Conservation (phyloP, 2,797 vertebrate species). For the Erithacus rubecula region DNA sequence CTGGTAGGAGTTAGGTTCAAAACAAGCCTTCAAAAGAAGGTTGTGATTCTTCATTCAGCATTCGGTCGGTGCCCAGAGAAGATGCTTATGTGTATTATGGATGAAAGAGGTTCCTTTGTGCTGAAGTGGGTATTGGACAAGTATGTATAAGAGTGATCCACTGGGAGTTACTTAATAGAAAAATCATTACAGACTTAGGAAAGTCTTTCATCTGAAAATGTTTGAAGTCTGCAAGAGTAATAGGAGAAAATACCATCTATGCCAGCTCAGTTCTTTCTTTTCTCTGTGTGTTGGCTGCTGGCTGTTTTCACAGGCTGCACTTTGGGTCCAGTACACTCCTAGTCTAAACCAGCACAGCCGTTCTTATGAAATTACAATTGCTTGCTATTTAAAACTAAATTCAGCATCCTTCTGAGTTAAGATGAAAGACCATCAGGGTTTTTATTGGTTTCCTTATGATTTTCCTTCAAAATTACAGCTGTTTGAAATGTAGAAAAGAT, state of each 20-base stretch:
- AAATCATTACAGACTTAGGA: not conserved
- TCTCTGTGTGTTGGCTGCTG: not conserved
- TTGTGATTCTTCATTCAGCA: not conserved
- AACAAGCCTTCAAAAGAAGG: not conserved
- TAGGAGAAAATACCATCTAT: not conserved
- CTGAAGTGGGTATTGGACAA: not conserved
- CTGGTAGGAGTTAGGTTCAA: not conserved
- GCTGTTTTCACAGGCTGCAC: not conserved
- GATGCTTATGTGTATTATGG: not conserved
- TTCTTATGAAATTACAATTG: not conserved
- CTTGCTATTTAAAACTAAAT: not conserved
- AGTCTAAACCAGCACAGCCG: not conserved
- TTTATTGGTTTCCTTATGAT: not conserved
- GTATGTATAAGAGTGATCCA: not conserved
- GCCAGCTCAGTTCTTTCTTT: not conserved
- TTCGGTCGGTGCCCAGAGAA: not conserved
- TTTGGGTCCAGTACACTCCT: not conserved
- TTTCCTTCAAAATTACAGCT: not conserved
- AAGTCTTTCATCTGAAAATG: not conserved
- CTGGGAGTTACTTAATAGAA: not conserved
- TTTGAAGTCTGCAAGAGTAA: not conserved
- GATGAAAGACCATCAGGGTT: not conserved
- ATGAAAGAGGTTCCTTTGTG: not conserved
- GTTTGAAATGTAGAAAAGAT: not conserved
- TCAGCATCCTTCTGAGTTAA: not conserved